Evolutionary conservation across 2,113 vertebrate species (phyloP).

Genomic region (Psilopsiagon aymara): DNA sequence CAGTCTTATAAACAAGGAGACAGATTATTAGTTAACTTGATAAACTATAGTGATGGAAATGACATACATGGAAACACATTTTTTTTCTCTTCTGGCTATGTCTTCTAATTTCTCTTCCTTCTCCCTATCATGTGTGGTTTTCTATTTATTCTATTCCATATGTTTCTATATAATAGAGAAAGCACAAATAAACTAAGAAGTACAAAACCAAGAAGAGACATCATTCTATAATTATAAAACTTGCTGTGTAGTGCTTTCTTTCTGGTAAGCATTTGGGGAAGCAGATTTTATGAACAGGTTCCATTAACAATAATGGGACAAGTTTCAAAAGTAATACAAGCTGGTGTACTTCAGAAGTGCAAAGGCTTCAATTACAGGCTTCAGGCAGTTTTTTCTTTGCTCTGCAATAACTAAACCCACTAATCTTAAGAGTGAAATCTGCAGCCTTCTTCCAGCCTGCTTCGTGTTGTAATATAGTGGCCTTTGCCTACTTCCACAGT

Average conservation of each 20-base stretch:
- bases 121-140: not conserved
- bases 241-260: not conserved
- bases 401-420: not conserved
- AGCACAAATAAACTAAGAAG: slow-evolving; percentile 34
- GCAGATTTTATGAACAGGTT: slow-evolving; percentile 57
- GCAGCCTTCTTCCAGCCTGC: not conserved
- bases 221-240: not conserved
- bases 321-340: slow-evolving; percentile 31
- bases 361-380: slow-evolving; percentile 25
- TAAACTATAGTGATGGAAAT: not conserved
- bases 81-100: not conserved
- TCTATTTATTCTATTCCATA: slow-evolving; percentile 52
- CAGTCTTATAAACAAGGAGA: not conserved
- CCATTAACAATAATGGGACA: slow-evolving; percentile 30
- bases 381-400: not conserved
- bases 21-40: not conserved
- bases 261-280: slow-evolving; percentile 41
- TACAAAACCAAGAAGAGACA: not conserved
- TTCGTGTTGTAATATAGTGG: not conserved
- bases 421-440: not conserved
- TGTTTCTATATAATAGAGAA: slow-evolving; percentile 19
- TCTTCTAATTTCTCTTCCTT: slow-evolving; percentile 2
- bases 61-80: not conserved
- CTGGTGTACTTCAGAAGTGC: slow-evolving; percentile 22
- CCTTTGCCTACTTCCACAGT: not conserved